phyloP scores from a whole-genome alignment of 2,113 vertebrate genomes.

The Delphinapterus leucas region DNA sequence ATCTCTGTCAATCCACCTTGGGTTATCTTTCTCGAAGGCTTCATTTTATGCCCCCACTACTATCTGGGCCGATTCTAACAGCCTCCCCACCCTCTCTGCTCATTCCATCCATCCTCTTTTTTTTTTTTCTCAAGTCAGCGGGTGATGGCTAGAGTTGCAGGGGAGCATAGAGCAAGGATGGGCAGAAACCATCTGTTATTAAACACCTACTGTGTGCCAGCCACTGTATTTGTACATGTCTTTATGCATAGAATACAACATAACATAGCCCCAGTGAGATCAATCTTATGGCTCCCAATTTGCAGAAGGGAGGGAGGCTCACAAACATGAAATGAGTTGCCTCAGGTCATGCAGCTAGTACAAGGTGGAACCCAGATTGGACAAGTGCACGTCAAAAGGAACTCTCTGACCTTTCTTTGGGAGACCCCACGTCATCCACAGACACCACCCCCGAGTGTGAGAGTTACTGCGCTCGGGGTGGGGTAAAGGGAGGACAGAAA shows the following conservation, averaged over 20 bases:
- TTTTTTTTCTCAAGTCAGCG: not conserved
- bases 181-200: not conserved
- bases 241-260: not conserved
- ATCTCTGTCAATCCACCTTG: not conserved
- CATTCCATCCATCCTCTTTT: not conserved
- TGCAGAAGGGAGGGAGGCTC: not conserved
- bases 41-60: not conserved
- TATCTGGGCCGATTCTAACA: not conserved
- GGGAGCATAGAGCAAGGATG: not conserved
- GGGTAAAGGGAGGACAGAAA: not conserved
- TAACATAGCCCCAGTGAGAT: accelerated
- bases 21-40: not conserved
- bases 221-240: not conserved
- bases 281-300: not conserved
- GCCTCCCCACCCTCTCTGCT: not conserved
- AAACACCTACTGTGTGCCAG: conserved; percentile 3
- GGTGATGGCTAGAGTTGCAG: not conserved
- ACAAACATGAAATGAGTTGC: not conserved
- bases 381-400: not conserved
- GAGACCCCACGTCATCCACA: not conserved
- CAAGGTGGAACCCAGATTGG: not conserved
- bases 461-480: not conserved
- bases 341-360: not conserved
- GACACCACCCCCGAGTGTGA: not conserved
- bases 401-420: not conserved